These are phyloP conservation scores for Gymnosoma rotundatum DNA, from an alignment of 2,888 invertebrate species.

Conservation along the genomic window DNA sequence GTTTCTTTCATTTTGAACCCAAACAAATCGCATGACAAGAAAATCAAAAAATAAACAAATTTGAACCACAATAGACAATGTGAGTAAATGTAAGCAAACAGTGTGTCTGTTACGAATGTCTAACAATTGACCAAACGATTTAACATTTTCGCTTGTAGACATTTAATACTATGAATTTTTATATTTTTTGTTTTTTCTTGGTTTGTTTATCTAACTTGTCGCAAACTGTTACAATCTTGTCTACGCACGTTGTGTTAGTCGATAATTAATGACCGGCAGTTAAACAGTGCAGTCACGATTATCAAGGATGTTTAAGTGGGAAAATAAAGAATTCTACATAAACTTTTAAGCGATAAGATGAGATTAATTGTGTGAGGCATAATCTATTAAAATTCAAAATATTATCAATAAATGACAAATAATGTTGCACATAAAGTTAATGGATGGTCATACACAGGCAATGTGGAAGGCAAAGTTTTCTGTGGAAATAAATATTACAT, in stretches of 20 bases:
- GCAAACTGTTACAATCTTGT: slow-evolving; percentile 42
- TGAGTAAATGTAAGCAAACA: not conserved
- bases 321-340: slow-evolving; percentile 50
- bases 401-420: slow-evolving; percentile 45
- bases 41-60: slow-evolving; percentile 13
- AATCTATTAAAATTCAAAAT: slow-evolving; percentile 35
- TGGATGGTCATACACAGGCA: too few species aligned
- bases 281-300: slow-evolving; percentile 55
- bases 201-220: slow-evolving; percentile 35
- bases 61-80: not conserved
- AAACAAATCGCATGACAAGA: slow-evolving; percentile 35
- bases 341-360: slow-evolving; percentile 45
- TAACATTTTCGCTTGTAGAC: slow-evolving; percentile 59
- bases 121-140: slow-evolving; percentile 65
- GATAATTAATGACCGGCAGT: slow-evolving; percentile 55
- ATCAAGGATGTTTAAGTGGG: slow-evolving; percentile 42
- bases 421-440: slow-evolving; percentile 1
- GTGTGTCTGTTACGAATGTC: slow-evolving; percentile 43
- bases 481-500: too few species aligned
- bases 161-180: slow-evolving; percentile 15
- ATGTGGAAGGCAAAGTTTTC: too few species aligned
- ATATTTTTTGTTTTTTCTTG: not conserved
- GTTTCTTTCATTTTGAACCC: slow-evolving; percentile 30
- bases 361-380: slow-evolving; percentile 38
- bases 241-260: slow-evolving; percentile 47